Percentiles rank a stretch among this genome's conserved stretches.
Evolutionary conservation across 2,113 vertebrate species (phyloP).

Genomic region (Lagopus muta): DNA sequence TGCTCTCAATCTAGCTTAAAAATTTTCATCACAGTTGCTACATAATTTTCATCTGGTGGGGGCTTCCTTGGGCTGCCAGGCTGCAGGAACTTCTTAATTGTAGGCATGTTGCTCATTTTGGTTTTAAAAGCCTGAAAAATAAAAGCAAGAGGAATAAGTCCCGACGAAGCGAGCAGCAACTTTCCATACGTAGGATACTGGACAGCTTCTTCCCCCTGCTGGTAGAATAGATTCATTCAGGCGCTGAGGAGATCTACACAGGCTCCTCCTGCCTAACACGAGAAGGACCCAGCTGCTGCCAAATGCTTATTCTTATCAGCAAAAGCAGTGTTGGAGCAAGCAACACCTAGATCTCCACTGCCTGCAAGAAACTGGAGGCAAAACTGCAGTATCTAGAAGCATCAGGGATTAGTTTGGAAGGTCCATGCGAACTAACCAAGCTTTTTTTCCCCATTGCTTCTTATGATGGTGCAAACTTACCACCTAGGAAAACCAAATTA

Average conservation of each 20-base stretch:
- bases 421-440: neutral
- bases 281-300: neutral
- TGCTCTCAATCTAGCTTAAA: slow-evolving; percentile 42
- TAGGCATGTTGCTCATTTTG: slow-evolving; percentile 79
- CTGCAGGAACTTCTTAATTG: slow-evolving; percentile 86
- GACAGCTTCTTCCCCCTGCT: neutral
- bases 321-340: neutral
- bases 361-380: neutral
- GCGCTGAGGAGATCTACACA: neutral
- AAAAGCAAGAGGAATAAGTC: neutral
- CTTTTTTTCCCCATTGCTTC: neutral
- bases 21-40: slow-evolving; percentile 71
- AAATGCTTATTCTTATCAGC: neutral
- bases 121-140: slow-evolving; percentile 85
- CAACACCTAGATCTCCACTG: neutral
- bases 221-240: neutral
- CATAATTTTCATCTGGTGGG: slow-evolving; percentile 78
- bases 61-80: slow-evolving; percentile 87
- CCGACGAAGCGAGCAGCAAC: neutral
- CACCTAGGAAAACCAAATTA: neutral
- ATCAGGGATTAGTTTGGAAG: neutral
- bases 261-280: neutral
- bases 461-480: neutral
- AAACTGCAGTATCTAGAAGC: neutral
- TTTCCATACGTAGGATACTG: neutral